Base-by-base conservation (phyloP, 2,888 invertebrate genomes). In the Flexamia atlantica region DNA sequence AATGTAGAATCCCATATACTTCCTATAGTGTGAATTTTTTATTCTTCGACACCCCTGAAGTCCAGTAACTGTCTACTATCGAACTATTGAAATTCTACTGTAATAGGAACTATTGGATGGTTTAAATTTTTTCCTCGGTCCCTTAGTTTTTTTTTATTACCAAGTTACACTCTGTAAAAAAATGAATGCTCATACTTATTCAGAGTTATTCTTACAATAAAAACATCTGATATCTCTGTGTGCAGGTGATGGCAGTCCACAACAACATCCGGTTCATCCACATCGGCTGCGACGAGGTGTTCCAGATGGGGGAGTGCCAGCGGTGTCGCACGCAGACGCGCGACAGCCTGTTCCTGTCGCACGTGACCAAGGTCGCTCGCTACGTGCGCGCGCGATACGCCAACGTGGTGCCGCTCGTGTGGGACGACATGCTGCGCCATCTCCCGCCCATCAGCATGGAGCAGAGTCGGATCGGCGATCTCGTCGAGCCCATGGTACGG, bases 361-460 rank as follows among this genome's bases (percentile, higher is more conserved):
- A 95, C 88, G 93, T 94, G 10, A 91, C 91, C 4, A 91, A 91
- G 85, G 92, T 95, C 28, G 79, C 79, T 7, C 79, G 90, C 68
- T 92, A 94, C 86, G 92, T 95, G 17, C 92, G 92, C 68, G 90
- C 90, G 12, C 92, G 91, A 76, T 93, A 94, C 90, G 92, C 93
- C 0, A 90, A 91, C 23, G 89, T 94, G 25, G 92, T 91, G 20
- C 91, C 94, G 0, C 93, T 96, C 84, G 94, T 96, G 88, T 96
- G 96, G 96, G 96, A 96, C 88, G 96, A 96, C 89, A 96, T 96
- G 95, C 89, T 96, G 83, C 90, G 95, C 0, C 93, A 93, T 87
- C 91, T 95, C 86, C 91, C 93, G 1, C 90, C 92, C 70, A 92
- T 92, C 85, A 91, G 92, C 85, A 90, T 95, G 90, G 91, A 93